Percentiles rank a stretch among this genome's conserved stretches.
Evolutionary conservation across 2,797 vertebrate genomes (phyloP).

Genomic region (Amazona ochrocephala): DNA sequence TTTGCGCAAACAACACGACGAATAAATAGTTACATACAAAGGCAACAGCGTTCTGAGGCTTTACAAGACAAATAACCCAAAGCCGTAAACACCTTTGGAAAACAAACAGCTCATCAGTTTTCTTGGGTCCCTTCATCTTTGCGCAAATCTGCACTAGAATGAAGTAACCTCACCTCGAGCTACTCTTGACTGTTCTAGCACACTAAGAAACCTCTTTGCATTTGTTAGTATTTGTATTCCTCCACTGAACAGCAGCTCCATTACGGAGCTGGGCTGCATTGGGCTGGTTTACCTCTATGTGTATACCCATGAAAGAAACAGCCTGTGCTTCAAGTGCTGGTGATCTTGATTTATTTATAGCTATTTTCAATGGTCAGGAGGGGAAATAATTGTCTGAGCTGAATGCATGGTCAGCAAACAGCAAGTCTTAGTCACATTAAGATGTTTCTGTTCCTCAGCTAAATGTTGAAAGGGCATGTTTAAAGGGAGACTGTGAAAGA

Average conservation of each 20-base stretch:
- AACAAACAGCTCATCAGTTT: conserved; percentile 8
- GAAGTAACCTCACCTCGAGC: neutral
- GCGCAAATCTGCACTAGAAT: neutral
- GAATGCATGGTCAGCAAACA: neutral
- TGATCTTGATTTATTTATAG: conserved; percentile 6
- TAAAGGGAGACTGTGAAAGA: neutral
- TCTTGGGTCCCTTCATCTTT: neutral
- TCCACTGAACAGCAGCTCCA: neutral
- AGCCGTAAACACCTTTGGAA: neutral
- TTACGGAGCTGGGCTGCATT: neutral
- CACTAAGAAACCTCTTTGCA: neutral
- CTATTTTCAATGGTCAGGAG: neutral
- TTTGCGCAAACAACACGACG: neutral
- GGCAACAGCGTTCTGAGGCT: neutral
- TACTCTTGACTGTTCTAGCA: neutral
- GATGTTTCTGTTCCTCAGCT: conserved; percentile 5
- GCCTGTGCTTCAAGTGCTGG: neutral
- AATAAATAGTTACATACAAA: neutral
- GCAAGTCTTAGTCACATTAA: neutral
- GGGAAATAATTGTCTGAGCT: neutral
- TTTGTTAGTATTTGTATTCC: conserved; percentile 18
- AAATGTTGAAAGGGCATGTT: neutral
- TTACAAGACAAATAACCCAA: neutral
- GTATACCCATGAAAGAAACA: neutral
- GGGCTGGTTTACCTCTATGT: neutral